Evolutionary conservation across 53 echinoderm and acorn worm species (phyloP).

Genomic region (Temnopleurus reevesii): DNA sequence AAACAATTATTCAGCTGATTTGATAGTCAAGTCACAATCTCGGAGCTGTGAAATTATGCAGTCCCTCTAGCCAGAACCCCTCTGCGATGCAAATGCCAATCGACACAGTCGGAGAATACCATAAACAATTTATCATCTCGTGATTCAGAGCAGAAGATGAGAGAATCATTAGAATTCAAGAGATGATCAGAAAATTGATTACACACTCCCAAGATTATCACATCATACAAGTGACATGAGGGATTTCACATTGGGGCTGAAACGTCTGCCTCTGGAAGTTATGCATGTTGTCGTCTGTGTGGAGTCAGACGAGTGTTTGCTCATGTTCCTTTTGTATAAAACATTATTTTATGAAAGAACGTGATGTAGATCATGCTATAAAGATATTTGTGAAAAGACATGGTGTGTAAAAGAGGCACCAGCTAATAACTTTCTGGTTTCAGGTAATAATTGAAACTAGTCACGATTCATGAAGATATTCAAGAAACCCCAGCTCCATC

Average conservation of each 20-base stretch:
- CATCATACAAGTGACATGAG: background rate
- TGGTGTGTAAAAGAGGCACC: too few species aligned
- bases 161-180: slow-evolving; percentile 5
- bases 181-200: slow-evolving; percentile 22
- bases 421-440: too few species aligned
- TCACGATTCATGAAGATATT: too few species aligned
- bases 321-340: too few species aligned
- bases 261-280: too few species aligned
- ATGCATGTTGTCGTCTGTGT: too few species aligned
- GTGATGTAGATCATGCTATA: too few species aligned
- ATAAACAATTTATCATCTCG: slow-evolving; percentile 2
- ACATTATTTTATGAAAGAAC: too few species aligned
- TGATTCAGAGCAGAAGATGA: background rate
- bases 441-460: too few species aligned
- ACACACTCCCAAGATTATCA: background rate
- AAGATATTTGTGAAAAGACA: too few species aligned
- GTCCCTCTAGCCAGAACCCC: background rate
- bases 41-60: slow-evolving; percentile 1
- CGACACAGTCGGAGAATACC: background rate
- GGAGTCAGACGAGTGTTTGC: too few species aligned
- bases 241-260: background rate
- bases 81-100: background rate
- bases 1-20: background rate
- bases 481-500: too few species aligned
- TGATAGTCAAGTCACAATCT: background rate